Base-by-base conservation (phyloP, 2,797 vertebrate genomes). In the Crypturellus tataupa region DNA sequence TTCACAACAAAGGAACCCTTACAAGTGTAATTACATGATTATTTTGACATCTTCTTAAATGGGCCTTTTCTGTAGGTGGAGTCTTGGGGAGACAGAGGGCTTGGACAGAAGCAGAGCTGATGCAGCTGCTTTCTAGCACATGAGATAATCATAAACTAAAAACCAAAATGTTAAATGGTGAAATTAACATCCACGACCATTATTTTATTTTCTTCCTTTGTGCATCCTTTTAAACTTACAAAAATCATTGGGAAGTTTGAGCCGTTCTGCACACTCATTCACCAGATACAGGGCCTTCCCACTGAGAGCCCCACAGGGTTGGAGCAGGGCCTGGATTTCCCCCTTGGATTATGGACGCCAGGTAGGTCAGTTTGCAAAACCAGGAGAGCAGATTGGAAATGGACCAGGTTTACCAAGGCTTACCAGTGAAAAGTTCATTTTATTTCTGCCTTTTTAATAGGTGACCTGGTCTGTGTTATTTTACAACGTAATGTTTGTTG, bases 1-100 rank as follows among this genome's bases (percentile, higher is more conserved):
- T 90, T 40, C 87, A 23, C 68, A 87, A 59, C 8, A 82, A 94
- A 92, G 17, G 29, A 81, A 70, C 12, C 70, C 17, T 93, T 76
- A 67, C 42, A 49, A 59, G 33, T 20, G 27, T 67, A 92, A 71
- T 68, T 84, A 39, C 65, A 31, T 89, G 59, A 77, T 95, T 82
- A 63, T 90, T 95, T 93, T 93, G 68, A 77, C 75, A 55, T 18
- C 25, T 91, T 83, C 82, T 55, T 53, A 79, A 94, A 86, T 58
- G 51, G 6, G 25, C 51, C 85, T 75, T 18, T 75, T 18, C 80
- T 91, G 58, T 63, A 67, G 80, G 75, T 94, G 80, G 27, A 87
- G 80, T 75, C 60, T 70, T 80, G 75, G 44, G 62, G 87, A 87
- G 40, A n/a, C 6, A 80, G 24, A 80, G 31, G 29, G 23, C 60